These are phyloP conservation scores for Drosophila lacteicornis DNA, from an alignment of 1,140 invertebrate genomes.

Conservation along the genomic window DNA sequence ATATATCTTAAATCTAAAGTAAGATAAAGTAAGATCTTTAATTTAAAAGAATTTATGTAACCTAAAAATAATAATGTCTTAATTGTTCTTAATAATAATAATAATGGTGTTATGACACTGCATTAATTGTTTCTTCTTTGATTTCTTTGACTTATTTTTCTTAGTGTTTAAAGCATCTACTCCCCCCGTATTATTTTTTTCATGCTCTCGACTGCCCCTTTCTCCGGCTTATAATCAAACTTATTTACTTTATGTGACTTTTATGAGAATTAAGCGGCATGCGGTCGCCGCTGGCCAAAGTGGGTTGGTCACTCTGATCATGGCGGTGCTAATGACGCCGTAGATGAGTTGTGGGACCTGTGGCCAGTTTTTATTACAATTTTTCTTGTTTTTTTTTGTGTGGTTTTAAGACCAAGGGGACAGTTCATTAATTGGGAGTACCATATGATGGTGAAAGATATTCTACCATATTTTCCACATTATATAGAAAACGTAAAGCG, in stretches of 20 bases:
- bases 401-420: not conserved
- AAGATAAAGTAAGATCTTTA: too few species aligned
- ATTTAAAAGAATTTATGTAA: too few species aligned
- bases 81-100: too few species aligned
- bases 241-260: constrained; percentile 78
- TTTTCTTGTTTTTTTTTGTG: not conserved
- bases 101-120: too few species aligned
- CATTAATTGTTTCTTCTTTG: too few species aligned
- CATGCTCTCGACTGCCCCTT: not conserved
- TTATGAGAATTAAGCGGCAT: constrained; percentile 70
- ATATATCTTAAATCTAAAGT: too few species aligned
- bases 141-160: not conserved
- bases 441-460: not conserved
- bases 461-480: not conserved
- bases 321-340: constrained; percentile 23
- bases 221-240: constrained; percentile 65
- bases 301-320: constrained; percentile 26
- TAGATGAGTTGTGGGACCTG: constrained; percentile 4
- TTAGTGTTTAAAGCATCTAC: not conserved
- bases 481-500: too few species aligned
- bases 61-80: too few species aligned
- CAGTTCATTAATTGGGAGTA: constrained; percentile 28
- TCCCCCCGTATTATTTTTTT: constrained; percentile 5
- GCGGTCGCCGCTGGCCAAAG: constrained; percentile 16
- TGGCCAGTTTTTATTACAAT: not conserved